A percentile compares a stretch with the other conserved stretches of the same genome.
Evolutionary conservation across 2,113 vertebrate species (phyloP).

Genomic region (Anarhynchus alexandrinus): DNA sequence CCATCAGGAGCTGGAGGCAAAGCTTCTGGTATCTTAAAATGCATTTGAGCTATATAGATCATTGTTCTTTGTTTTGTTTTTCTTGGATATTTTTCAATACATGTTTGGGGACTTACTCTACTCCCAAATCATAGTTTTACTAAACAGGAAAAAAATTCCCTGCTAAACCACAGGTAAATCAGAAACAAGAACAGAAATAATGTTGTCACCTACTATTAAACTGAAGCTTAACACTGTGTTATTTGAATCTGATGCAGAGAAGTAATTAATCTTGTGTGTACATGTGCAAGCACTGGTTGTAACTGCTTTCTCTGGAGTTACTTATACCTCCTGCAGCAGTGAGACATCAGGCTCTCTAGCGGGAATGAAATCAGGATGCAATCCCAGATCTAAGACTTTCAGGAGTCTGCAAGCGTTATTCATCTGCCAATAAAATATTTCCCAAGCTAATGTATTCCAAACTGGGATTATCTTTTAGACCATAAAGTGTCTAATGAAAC

Average conservation of each 20-base stretch:
- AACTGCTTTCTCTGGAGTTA: background rate
- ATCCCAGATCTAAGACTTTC: background rate
- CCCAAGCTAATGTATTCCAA: background rate
- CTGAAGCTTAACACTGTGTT: background rate
- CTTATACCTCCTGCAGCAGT: background rate
- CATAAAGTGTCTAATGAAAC: background rate
- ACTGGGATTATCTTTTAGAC: background rate
- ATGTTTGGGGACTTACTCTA: background rate
- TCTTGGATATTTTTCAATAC: background rate
- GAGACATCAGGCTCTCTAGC: background rate
- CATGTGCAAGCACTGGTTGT: background rate
- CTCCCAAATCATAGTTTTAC: background rate
- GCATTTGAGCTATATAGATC: background rate
- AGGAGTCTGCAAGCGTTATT: background rate
- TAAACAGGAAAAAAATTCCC: background rate
- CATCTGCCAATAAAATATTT: background rate
- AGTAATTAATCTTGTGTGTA: background rate
- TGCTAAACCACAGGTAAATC: background rate
- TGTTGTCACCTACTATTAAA: background rate
- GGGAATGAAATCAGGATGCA: background rate
- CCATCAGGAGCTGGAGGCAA: background rate
- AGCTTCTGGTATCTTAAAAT: background rate
- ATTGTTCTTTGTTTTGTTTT: background rate
- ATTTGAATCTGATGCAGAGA: background rate
- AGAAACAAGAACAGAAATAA: background rate